These are phyloP conservation scores for Papilio protenor DNA, from an alignment of 2,888 invertebrate genomes.

Conservation along the genomic window DNA sequence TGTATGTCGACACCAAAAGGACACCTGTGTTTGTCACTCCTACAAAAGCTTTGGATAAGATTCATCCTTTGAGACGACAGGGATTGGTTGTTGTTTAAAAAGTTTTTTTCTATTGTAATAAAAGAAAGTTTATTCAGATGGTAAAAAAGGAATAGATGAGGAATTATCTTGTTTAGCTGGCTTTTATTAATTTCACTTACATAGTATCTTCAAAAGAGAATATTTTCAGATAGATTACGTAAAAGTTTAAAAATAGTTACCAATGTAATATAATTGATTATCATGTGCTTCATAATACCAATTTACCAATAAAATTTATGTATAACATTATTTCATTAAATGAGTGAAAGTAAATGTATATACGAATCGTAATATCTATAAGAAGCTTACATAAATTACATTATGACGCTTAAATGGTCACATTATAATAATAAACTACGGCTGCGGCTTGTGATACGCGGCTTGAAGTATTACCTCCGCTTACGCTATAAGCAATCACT, in stretches of 20 bases:
- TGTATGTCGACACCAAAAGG: not conserved
- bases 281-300: not conserved
- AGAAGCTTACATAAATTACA: slow-evolving; percentile 39
- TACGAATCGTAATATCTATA: slow-evolving; percentile 30
- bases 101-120: not conserved
- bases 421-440: slow-evolving; percentile 30
- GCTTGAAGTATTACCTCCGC: slow-evolving; percentile 26
- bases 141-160: not conserved
- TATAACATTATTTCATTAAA: slow-evolving; percentile 10
- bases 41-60: not conserved
- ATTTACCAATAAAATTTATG: slow-evolving; percentile 1
- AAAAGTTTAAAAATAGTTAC: not conserved
- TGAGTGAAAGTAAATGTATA: slow-evolving; percentile 35
- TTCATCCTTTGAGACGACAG: not conserved
- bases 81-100: not conserved
- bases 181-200: not conserved
- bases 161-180: not conserved
- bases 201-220: not conserved
- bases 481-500: slow-evolving; percentile 28
- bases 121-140: not conserved
- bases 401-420: slow-evolving; percentile 25
- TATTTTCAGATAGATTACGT: not conserved
- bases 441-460: slow-evolving; percentile 21
- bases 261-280: not conserved
- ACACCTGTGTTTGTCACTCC: not conserved